phyloP scores from a whole-genome alignment of 30 jellyfish, hydroid and myxozoan genomes.

The Rhopilema esculentum region DNA sequence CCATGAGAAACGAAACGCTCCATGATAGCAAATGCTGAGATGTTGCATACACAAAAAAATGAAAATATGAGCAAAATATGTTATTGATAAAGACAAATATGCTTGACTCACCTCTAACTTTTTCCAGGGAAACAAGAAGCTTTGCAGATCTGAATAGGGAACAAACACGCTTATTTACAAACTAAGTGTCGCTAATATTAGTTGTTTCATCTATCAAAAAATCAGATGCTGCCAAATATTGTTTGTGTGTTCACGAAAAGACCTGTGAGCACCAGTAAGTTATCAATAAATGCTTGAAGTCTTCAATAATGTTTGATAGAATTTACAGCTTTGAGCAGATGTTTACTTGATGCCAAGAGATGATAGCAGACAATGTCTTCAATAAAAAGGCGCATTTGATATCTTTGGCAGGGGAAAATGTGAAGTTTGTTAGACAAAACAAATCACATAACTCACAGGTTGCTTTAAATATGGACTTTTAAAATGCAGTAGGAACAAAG shows the following conservation, averaged over 20 bases:
- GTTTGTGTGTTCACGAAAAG: not conserved
- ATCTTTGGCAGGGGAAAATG: no score
- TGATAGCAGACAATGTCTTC: no score
- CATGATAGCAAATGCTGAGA: no score
- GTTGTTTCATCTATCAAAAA: not conserved
- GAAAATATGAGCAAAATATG: not conserved
- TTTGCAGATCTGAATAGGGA: conserved; percentile 39
- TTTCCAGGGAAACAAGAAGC: conserved; percentile 27
- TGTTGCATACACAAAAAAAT: no score
- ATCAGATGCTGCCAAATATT: not conserved
- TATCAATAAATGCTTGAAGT: not conserved
- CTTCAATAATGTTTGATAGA: no score
- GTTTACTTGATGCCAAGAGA: no score
- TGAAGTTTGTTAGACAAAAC: not conserved
- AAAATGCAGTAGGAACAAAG: no score
- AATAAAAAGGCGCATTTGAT: no score
- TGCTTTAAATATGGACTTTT: no score
- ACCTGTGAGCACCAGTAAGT: not conserved
- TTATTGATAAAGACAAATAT: not conserved
- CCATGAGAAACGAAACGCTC: no score
- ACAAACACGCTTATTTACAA: not conserved
- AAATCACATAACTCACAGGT: not conserved
- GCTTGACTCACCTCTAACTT: conserved; percentile 40
- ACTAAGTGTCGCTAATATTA: not conserved
- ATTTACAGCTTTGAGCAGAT: no score